Conservation (phyloP, 1,140 invertebrate species). For the Tribolium castaneum region DNA sequence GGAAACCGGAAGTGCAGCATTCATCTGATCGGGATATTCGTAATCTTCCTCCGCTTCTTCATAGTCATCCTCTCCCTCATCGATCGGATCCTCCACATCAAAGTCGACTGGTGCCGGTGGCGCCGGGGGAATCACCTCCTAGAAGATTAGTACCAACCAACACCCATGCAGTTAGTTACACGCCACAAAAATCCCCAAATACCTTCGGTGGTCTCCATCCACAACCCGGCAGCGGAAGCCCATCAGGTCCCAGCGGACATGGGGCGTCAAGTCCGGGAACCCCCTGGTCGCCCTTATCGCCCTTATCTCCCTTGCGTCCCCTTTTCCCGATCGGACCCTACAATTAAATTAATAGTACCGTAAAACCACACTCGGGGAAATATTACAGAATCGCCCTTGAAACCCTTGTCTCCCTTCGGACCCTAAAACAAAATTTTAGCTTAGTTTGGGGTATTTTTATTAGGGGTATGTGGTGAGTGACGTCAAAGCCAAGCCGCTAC, state of each 20-base stretch:
- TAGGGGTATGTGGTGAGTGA: constrained; percentile 13
- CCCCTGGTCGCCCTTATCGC: constrained; percentile 93
- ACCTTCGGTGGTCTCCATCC: constrained; percentile 92
- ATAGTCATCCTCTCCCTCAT: constrained; percentile 65
- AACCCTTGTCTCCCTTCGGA: constrained; percentile 87
- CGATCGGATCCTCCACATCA: constrained; percentile 62
- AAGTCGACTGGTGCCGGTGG: constrained; percentile 59
- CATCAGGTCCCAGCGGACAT: constrained; percentile 93
- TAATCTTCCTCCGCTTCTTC: constrained; percentile 68
- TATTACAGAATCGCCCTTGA: constrained; percentile 85
- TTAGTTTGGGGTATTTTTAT: background rate
- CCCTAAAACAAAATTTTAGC: constrained; percentile 71
- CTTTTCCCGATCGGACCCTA: constrained; percentile 89
- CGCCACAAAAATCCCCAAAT: constrained; percentile 45
- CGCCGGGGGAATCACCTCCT: constrained; percentile 62
- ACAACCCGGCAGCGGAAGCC: constrained; percentile 93
- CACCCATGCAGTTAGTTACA: constrained; percentile 48
- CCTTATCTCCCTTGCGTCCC: constrained; percentile 90
- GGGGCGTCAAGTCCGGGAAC: constrained; percentile 97
- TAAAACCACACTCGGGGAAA: constrained; percentile 63
- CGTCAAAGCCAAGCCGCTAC: background rate
- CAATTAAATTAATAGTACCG: background rate
- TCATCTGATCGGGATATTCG: constrained; percentile 67
- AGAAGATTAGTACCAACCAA: constrained; percentile 52
- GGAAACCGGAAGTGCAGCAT: constrained; percentile 59